Base-by-base conservation (phyloP, 2,113 vertebrate species). In the Trematocara zebra region DNA sequence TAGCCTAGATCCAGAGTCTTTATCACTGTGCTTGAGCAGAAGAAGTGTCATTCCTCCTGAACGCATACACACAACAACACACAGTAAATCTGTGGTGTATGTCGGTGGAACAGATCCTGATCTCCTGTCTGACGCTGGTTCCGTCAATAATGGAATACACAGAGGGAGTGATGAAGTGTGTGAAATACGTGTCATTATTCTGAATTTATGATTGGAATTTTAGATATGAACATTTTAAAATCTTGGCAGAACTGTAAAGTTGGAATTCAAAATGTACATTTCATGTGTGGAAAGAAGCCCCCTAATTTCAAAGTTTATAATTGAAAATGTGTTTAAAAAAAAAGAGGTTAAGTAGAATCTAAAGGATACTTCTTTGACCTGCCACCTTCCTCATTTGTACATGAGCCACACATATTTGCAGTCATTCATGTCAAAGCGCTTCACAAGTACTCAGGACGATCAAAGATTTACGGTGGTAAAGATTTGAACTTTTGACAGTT, bases 1-100 rank as follows among this genome's bases (percentile, higher is more conserved):
- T 87, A 86, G 82, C 64, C 69, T 51, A 83, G 82, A 85, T 84
- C 67, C 83, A 84, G 26, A 85, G 8, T 87, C 56, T 67, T 83
- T 88, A 53, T 85, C 76, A 3, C 80, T 85, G 83, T 80, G 80
- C 26, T 67, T 8, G 37, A 85, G 51, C 23, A 33, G 78, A 61
- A 54, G 74, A 61, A 64, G 44, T 28, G 82, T 18, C 35, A 37
- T 28, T 69, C 40, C 10, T 81, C 18, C 74, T 81, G 61, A 61
- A 14, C 17, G 37, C 33, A 11, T 18, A 54, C 12, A 37, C 35
- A 28, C 14, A 17, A 44, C 56, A 33, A 33, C 78, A 49, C 26
- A 67, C 28, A 40, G 51, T 35, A 52, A 74, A 81, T 53, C 56
- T 47, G 14, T 35, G 28, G 44, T 88, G 78, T 82, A 37, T 69